phyloP scores from a whole-genome alignment of 1,140 invertebrate species.

The Mycetomoellerius zeteki region DNA sequence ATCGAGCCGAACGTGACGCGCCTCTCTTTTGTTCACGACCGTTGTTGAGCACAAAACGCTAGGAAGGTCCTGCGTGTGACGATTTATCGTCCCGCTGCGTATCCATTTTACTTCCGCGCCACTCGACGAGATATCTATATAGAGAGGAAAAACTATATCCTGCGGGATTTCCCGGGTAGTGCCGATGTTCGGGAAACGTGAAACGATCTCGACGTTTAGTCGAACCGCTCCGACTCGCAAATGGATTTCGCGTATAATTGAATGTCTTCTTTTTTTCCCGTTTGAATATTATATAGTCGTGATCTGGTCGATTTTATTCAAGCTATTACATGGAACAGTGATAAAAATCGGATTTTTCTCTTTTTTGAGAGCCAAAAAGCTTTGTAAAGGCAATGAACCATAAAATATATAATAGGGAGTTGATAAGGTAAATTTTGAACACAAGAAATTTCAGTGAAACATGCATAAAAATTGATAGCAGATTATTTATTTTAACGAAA shows the following conservation, averaged over 20 bases:
- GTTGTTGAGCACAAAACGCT: constrained; percentile 68
- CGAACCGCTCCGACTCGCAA: constrained; percentile 25
- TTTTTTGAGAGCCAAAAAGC: constrained; percentile 17
- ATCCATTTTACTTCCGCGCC: constrained; percentile 67
- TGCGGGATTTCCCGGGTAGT: constrained; percentile 34
- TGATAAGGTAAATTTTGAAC: background rate
- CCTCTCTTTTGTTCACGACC: constrained; percentile 56
- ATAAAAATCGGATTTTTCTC: constrained; percentile 40
- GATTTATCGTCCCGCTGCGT: constrained; percentile 70
- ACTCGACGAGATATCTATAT: constrained; percentile 58
- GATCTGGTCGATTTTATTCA: constrained; percentile 43
- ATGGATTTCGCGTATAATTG: constrained; percentile 53
- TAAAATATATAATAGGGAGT: background rate
- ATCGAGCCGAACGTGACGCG: constrained; percentile 66
- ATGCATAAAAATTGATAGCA: background rate
- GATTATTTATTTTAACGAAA: constrained; percentile 8
- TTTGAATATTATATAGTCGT: constrained; percentile 32
- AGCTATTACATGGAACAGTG: background rate
- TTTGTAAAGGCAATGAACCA: constrained; percentile 9
- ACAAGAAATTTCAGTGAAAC: constrained; percentile 1
- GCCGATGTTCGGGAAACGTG: constrained; percentile 46
- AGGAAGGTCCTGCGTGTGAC: constrained; percentile 46
- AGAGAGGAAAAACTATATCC: constrained; percentile 51
- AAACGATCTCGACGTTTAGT: constrained; percentile 52
- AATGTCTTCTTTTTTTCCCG: constrained; percentile 26